A percentile compares a stretch with the other conserved stretches of the same genome.
phyloP scores from a whole-genome alignment of 2,888 invertebrate genomes.

The Chymomyza amoena region DNA sequence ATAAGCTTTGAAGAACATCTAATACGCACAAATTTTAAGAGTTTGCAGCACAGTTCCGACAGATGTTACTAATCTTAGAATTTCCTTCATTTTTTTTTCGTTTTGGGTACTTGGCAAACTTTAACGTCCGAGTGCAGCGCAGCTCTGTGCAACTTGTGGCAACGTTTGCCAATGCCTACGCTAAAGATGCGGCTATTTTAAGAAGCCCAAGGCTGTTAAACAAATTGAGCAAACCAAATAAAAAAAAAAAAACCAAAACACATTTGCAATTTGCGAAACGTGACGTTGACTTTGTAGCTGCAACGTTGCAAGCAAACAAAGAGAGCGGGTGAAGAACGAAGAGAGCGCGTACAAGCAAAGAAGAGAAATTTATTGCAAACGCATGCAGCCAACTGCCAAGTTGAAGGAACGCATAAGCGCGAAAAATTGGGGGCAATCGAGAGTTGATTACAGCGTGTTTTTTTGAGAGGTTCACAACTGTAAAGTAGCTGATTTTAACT shows the following conservation, averaged over 20 bases:
- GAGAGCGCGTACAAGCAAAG: too few relatives aligned
- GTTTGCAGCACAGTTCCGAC: too few relatives aligned
- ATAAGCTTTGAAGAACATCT: too few relatives aligned
- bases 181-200: background rate
- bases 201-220: background rate
- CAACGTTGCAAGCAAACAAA: constrained; percentile 21
- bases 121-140: background rate
- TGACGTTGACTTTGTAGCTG: constrained; percentile 22
- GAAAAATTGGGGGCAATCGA: constrained; percentile 22
- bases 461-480: too few relatives aligned
- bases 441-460: too few relatives aligned
- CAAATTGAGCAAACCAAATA: background rate
- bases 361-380: constrained; percentile 26
- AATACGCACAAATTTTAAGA: too few relatives aligned
- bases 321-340: background rate
- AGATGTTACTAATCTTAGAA: too few relatives aligned
- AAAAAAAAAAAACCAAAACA: background rate
- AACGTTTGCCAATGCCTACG: background rate
- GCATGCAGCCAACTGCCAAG: constrained; percentile 30
- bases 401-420: constrained; percentile 57
- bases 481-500: too few relatives aligned
- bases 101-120: constrained; percentile 1
- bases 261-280: constrained; percentile 12
- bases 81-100: background rate
- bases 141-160: background rate